Evolutionary conservation across 92 coral and sea anemone species (phyloP), one percentile per base, ranked within the genome.

Genomic region (Epizoanthus stellaris): DNA sequence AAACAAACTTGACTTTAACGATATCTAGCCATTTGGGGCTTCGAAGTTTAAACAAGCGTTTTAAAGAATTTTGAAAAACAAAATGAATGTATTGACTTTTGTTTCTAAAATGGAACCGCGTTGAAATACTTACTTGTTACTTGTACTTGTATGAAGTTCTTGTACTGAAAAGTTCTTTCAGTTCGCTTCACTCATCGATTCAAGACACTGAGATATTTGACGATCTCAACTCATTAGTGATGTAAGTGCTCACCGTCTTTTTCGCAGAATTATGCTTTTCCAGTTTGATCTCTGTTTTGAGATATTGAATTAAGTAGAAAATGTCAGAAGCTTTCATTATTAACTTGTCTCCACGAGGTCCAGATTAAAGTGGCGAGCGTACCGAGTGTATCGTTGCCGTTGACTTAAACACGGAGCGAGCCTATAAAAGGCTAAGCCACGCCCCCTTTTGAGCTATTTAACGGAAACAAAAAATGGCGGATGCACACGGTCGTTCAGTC

Each of bases 401-500:
- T n/a, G n/a, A n/a, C n/a, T n/a, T n/a, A n/a, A n/a, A n/a, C n/a
- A n/a, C n/a, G n/a, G n/a, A n/a, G n/a, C n/a, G n/a, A n/a, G n/a
- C n/a, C n/a, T n/a, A n/a, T n/a, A n/a, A n/a, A n/a, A n/a, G n/a
- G n/a, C n/a, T n/a, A n/a, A n/a, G n/a, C n/a, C n/a, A n/a, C n/a
- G n/a, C n/a, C n/a, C n/a, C n/a, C n/a, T n/a, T n/a, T n/a, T n/a
- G n/a, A n/a, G n/a, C n/a, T n/a, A n/a, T n/a, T n/a, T n/a, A n/a
- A n/a, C n/a, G n/a, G n/a, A n/a, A n/a, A n/a, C n/a, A n/a, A n/a
- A n/a, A n/a, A n/a, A n/a, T n/a, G n/a, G n/a, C n/a, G n/a, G 73
- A 68, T 68, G 73, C 73, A 68, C 73, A 68, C 49, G 49, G 73
- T 68, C 73, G 73, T 68, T 68, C 45, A 68, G 73, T 65, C 70